These are phyloP conservation scores for Oreochromis tanganicae DNA, from an alignment of 2,113 vertebrate genomes.

Conservation along the genomic window DNA sequence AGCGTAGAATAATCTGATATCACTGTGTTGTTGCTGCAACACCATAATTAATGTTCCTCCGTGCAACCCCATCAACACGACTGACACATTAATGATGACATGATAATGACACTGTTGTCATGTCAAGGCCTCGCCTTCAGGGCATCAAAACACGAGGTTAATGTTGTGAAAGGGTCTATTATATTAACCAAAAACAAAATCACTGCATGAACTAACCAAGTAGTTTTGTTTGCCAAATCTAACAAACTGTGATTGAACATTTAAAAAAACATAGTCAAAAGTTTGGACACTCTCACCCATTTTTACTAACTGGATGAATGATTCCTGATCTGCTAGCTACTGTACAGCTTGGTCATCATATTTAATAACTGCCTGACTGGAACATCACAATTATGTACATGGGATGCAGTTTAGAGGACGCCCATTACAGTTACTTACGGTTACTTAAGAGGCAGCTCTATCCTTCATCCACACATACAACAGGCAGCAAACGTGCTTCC, in stretches of 20 bases:
- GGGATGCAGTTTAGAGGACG: neutral
- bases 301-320: neutral
- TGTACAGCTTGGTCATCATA: neutral
- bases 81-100: neutral
- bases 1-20: neutral
- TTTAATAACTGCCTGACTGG: neutral
- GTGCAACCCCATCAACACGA: neutral
- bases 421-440: neutral
- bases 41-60: neutral
- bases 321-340: neutral
- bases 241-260: neutral
- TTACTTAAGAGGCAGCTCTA: slow-evolving; percentile 9
- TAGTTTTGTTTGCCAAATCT: neutral
- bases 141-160: neutral
- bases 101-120: neutral
- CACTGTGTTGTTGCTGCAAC: neutral
- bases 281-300: neutral
- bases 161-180: neutral
- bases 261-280: neutral
- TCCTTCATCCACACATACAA: neutral
- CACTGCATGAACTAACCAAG: neutral
- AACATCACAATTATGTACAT: neutral
- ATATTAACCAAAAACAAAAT: neutral
- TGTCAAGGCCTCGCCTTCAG: neutral
- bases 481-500: slow-evolving; percentile 9